phyloP scores from a whole-genome alignment of 2,888 invertebrate species.

The Amphipyra tragopoginis region DNA sequence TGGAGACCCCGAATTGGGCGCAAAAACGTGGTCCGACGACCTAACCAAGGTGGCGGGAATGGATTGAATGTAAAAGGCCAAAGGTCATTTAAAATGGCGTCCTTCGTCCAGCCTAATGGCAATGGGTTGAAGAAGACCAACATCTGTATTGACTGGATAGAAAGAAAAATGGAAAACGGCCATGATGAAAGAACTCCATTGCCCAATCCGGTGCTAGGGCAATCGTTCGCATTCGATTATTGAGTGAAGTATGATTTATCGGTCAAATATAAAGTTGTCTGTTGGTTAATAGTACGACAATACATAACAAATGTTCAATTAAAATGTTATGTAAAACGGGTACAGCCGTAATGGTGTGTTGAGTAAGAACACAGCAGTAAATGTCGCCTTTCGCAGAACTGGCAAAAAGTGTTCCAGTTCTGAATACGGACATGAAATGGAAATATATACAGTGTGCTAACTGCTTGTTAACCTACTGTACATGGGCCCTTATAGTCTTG shows the following conservation, averaged over 20 bases:
- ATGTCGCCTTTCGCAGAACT: slow-evolving; percentile 7
- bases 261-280: slow-evolving; percentile 24
- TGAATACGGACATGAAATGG: slow-evolving; percentile 22
- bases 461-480: slow-evolving; percentile 26
- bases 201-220: too few species aligned
- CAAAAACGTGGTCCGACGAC: too few species aligned
- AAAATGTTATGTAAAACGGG: slow-evolving; percentile 48
- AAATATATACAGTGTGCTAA: slow-evolving; percentile 16
- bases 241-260: slow-evolving; percentile 24
- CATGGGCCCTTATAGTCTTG: not conserved
- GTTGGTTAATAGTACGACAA: slow-evolving; percentile 39
- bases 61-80: too few species aligned
- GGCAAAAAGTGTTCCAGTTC: slow-evolving; percentile 45
- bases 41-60: too few species aligned
- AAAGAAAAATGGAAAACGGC: too few species aligned
- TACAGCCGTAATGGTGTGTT: slow-evolving; percentile 12
- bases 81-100: too few species aligned
- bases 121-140: too few species aligned
- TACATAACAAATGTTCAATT: slow-evolving; percentile 52
- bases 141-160: too few species aligned
- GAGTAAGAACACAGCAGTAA: slow-evolving; percentile 33
- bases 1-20: too few species aligned
- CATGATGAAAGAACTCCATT: too few species aligned
- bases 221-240: not conserved
- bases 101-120: too few species aligned